Percentiles rank a stretch among this genome's conserved stretches.
These are phyloP conservation scores for Leptonema lineaticorne DNA, from an alignment of 1,140 invertebrate genomes.

Conservation along the genomic window DNA sequence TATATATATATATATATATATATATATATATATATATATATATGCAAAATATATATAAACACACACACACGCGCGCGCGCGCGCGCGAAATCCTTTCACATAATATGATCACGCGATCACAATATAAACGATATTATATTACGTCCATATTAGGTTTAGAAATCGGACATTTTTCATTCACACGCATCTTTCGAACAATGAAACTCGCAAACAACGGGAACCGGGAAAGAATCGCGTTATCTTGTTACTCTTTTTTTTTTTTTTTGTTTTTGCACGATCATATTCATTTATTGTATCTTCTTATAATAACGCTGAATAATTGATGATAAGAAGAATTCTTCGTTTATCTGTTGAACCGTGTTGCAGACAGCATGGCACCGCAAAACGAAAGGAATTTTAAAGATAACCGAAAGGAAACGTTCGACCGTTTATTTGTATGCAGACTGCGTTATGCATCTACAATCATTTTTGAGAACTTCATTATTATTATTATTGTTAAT, in stretches of 20 bases:
- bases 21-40: background rate
- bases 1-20: background rate
- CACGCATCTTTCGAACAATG: background rate
- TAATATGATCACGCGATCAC: too few relatives aligned
- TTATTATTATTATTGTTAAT: too few relatives aligned
- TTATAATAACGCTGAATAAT: too few relatives aligned
- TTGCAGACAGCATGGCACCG: slow-evolving; percentile 15
- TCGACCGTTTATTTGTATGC: background rate
- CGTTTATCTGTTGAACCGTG: background rate
- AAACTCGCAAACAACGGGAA: too few relatives aligned
- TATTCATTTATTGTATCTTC: too few relatives aligned
- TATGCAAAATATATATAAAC: too few relatives aligned
- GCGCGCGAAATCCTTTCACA: too few relatives aligned
- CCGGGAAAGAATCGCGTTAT: too few relatives aligned
- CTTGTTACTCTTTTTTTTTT: background rate
- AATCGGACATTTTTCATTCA: background rate
- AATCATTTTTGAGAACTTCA: slow-evolving; percentile 8
- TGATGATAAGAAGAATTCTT: background rate
- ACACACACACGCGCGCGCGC: too few relatives aligned
- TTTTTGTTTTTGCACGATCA: too few relatives aligned
- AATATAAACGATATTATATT: background rate
- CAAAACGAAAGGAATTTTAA: slow-evolving; percentile 7
- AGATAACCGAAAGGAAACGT: slow-evolving; percentile 14
- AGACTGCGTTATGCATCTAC: slow-evolving; percentile 8
- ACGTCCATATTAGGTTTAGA: background rate